Percentiles rank a stretch among this genome's conserved stretches.
These are phyloP conservation scores for Percina caprodes DNA, from an alignment of 2,113 vertebrate genomes.

Conservation along the genomic window DNA sequence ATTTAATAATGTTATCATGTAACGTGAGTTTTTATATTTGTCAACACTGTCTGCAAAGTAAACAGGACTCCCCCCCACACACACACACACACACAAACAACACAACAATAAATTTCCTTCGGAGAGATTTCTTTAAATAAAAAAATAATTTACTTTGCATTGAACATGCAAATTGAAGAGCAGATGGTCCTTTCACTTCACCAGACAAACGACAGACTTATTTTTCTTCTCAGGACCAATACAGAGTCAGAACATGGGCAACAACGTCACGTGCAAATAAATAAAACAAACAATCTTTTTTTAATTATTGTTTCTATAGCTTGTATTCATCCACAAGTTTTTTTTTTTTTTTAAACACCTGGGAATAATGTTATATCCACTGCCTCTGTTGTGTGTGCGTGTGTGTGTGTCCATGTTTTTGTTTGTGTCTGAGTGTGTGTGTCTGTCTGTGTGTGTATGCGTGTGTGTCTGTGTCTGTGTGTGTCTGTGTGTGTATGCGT, in stretches of 20 bases:
- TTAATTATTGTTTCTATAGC: neutral
- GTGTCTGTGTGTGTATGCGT: too few relatives aligned
- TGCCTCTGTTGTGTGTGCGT: neutral
- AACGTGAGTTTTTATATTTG: neutral
- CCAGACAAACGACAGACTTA: neutral
- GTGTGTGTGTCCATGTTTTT: neutral
- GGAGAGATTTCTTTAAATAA: neutral
- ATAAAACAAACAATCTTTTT: neutral
- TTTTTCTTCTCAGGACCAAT: slow-evolving; percentile 15
- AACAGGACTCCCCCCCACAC: neutral
- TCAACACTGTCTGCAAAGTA: neutral
- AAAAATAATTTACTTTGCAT: slow-evolving; percentile 34
- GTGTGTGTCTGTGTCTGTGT: neutral
- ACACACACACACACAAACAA: neutral
- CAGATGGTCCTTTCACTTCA: slow-evolving; percentile 28
- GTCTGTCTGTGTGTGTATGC: neutral
- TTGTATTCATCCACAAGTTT: neutral
- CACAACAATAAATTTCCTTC: neutral
- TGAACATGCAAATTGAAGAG: slow-evolving; percentile 42
- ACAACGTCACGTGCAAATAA: slow-evolving; percentile 22
- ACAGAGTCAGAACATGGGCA: slow-evolving; percentile 14
- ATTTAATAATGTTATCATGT: slow-evolving; percentile 8
- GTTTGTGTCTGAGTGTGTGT: too few relatives aligned
- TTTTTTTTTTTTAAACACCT: neutral
- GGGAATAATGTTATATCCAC: neutral